Evolutionary conservation across 2,797 vertebrate species (phyloP), one percentile per base, ranked within the genome.

Genomic region (Coregonus sp.): DNA sequence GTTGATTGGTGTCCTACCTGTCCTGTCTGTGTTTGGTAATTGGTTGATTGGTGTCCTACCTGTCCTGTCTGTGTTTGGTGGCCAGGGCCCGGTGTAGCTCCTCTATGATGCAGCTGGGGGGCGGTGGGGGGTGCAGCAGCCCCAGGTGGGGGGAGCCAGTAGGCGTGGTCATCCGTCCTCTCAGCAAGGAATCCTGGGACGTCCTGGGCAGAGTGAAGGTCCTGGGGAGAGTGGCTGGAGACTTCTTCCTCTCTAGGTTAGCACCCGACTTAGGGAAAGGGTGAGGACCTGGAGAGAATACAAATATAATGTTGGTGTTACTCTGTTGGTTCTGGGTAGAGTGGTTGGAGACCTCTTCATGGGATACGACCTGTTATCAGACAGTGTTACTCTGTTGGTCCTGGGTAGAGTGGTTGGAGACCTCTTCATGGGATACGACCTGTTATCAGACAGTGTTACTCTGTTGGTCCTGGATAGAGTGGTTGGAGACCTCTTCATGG

Each of bases 61-160:
- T 98, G 91, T 98, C 97, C 92, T 98, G 96, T 54, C 96, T 94
- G 77, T 98, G 97, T 88, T 99, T 99, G 73, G 95, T 96, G 86
- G 97, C 97, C 86, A 99, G 92, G 0, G 98, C 96, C 1, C 97
- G 94, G 90, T 99, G 97, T 76, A 99, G 93, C 87, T 99, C 97
- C 88, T 99, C 98, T 1, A 99, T 99, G 90, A 99, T 97, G 80
- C 97, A 96, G 92, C 97, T 99, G 65, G 97, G 96, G 63, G 97
- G 96, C 89, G 98, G 94, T 75, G 96, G 96, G 73, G 95, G 91
- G 85, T 97, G 96, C 69, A 98, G 86, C 75, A 93, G 80, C 73
- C 95, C 93, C 1, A 97, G 92, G 86, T 97, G 96, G 11, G 98
- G 97, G 65, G 97, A 99, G n/a, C 96, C 94, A 0, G 95, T 96